These are phyloP conservation scores for Torymus tubicola DNA, from an alignment of 2,888 invertebrate genomes.

Conservation along the genomic window DNA sequence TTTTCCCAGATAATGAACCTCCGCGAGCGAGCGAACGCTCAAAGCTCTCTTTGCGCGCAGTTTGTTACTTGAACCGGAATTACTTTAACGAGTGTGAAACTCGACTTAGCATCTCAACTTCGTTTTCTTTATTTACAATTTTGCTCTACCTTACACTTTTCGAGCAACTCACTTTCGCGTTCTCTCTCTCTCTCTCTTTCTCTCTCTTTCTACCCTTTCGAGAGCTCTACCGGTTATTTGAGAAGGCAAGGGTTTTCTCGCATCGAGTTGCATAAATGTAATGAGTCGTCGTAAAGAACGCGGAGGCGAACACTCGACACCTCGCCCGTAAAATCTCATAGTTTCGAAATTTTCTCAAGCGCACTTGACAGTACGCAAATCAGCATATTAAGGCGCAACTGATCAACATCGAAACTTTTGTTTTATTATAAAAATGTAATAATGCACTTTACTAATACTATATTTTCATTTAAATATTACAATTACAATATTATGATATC, in stretches of 20 bases:
- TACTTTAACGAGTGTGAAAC: slow-evolving; percentile 51
- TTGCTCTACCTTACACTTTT: slow-evolving; percentile 26
- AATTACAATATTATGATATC: too few species aligned
- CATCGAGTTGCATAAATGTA: slow-evolving; percentile 58
- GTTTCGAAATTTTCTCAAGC: slow-evolving; percentile 41
- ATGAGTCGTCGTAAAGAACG: slow-evolving; percentile 65
- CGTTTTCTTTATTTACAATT: slow-evolving; percentile 50
- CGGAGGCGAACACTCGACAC: slow-evolving; percentile 51
- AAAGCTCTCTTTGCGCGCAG: slow-evolving; percentile 15
- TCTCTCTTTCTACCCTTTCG: slow-evolving; percentile 44
- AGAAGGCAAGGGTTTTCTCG: slow-evolving; percentile 49
- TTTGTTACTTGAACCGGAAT: slow-evolving; percentile 47
- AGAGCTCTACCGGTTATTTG: slow-evolving; percentile 46
- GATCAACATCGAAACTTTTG: neutral
- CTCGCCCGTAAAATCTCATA: slow-evolving; percentile 33
- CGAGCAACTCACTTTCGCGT: neutral
- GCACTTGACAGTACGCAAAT: neutral
- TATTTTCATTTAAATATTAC: too few species aligned
- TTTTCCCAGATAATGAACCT: too few species aligned
- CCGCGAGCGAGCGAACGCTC: neutral
- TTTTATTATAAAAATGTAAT: slow-evolving; percentile 5
- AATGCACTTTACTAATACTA: too few species aligned
- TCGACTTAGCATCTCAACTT: slow-evolving; percentile 43
- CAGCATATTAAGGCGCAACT: too few species aligned
- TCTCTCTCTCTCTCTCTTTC: slow-evolving; percentile 10